Evolutionary conservation across 1,140 invertebrate genomes (phyloP).

Genomic region (Papilio polytes): DNA sequence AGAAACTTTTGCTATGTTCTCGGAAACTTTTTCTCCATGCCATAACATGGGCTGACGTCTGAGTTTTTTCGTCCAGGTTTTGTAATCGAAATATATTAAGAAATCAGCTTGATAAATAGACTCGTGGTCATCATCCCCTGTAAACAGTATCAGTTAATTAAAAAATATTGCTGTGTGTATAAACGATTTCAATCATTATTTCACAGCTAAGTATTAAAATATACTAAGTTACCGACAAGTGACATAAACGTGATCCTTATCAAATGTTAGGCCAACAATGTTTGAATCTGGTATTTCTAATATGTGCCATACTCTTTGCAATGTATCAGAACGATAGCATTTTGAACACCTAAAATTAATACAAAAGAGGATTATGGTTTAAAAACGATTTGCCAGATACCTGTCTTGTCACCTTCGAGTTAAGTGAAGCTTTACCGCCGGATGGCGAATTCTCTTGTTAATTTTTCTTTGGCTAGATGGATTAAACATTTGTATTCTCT

Average conservation of each 20-base stretch:
- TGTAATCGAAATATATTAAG: conserved; percentile 68
- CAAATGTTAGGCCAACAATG: conserved; percentile 18
- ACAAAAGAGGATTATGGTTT: neutral
- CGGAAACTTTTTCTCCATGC: conserved; percentile 59
- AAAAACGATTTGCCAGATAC: neutral
- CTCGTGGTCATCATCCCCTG: conserved; percentile 80
- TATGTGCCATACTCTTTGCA: conserved; percentile 32
- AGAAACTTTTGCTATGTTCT: conserved; percentile 61
- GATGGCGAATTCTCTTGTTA: too few species aligned
- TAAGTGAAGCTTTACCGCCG: too few species aligned
- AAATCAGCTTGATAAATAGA: conserved; percentile 74
- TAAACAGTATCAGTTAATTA: conserved; percentile 40
- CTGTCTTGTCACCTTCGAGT: too few species aligned
- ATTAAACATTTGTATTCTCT: too few species aligned
- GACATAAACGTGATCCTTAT: conserved; percentile 29
- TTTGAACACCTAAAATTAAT: conserved; percentile 25
- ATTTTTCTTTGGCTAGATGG: too few species aligned
- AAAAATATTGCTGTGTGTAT: neutral
- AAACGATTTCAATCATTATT: too few species aligned
- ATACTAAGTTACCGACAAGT: conserved; percentile 17
- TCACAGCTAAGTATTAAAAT: too few species aligned
- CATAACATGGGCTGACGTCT: conserved; percentile 62
- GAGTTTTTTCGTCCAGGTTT: conserved; percentile 60
- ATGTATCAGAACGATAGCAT: conserved; percentile 24
- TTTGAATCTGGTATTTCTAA: conserved; percentile 27